These are phyloP conservation scores for Calephelis nemesis DNA, from an alignment of 1,140 invertebrate species.

Conservation along the genomic window DNA sequence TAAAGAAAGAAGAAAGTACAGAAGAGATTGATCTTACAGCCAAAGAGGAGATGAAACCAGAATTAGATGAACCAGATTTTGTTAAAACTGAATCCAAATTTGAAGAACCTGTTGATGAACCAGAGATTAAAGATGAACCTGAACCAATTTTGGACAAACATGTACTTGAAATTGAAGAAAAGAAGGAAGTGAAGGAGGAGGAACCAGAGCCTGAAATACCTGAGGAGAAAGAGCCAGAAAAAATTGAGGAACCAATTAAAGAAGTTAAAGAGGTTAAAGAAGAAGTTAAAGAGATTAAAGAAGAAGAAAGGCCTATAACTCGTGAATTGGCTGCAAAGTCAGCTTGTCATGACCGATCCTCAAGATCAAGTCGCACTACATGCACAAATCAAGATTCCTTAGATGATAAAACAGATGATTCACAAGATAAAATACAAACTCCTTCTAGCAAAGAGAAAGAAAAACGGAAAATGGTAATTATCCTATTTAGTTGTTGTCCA, in stretches of 20 bases:
- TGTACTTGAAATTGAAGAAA: conserved; percentile 32
- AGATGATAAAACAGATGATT: conserved; percentile 69
- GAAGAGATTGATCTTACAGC: conserved; percentile 55
- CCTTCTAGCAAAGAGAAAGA: conserved; percentile 64
- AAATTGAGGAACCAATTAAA: conserved; percentile 37
- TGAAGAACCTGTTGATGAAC: conserved; percentile 31
- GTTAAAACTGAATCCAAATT: conserved; percentile 49
- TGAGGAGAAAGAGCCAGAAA: conserved; percentile 35
- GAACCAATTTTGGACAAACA: conserved; percentile 34
- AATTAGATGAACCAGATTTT: conserved; percentile 67
- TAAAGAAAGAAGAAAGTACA: conserved; percentile 44
- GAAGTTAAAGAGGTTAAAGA: conserved; percentile 43
- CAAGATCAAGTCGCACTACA: conserved; percentile 63
- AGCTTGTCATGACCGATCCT: conserved; percentile 66
- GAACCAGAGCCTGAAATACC: conserved; percentile 31
- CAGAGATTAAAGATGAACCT: conserved; percentile 27
- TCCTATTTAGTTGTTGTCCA: not conserved
- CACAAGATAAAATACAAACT: conserved; percentile 81
- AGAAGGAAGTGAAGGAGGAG: conserved; percentile 20
- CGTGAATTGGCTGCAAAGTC: conserved; percentile 62
- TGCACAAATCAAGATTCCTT: conserved; percentile 62
- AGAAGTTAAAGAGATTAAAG: conserved; percentile 42
- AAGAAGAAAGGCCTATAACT: conserved; percentile 52
- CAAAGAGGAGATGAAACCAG: conserved; percentile 70
- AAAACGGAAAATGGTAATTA: conserved; percentile 77